phyloP scores from a whole-genome alignment of 2,797 vertebrate species.

The Cyclura pinguis region DNA sequence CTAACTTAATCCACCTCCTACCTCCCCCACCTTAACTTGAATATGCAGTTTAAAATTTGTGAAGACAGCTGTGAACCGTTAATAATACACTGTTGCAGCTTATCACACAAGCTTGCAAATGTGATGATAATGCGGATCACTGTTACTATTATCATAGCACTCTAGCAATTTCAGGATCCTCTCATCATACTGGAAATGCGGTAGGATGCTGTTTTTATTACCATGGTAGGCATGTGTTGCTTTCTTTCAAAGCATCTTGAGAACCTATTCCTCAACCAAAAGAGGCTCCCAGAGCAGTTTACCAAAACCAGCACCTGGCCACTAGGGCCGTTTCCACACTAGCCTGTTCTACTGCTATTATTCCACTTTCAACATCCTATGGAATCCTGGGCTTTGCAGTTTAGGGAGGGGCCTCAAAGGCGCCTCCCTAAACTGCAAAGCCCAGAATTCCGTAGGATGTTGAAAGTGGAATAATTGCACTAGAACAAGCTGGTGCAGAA shows the following conservation, averaged over 20 bases:
- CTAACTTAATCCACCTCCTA: conserved; percentile 45
- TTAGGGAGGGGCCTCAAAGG: too few relatives aligned
- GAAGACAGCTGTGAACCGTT: conserved; percentile 76
- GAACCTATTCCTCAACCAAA: background rate
- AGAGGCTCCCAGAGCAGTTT: background rate
- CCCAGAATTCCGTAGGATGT: too few relatives aligned
- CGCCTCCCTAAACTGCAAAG: too few relatives aligned
- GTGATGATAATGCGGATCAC: conserved; percentile 19
- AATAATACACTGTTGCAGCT: conserved; percentile 59
- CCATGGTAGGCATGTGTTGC: background rate
- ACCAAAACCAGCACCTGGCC: background rate
- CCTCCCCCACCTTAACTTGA: background rate
- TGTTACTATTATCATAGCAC: conserved; percentile 8
- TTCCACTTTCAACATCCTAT: too few relatives aligned
- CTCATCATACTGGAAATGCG: background rate
- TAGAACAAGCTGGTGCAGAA: too few relatives aligned
- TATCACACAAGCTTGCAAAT: conserved; percentile 51
- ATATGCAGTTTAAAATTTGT: conserved; percentile 67
- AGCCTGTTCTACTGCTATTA: too few relatives aligned
- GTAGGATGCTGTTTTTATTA: fast-evolving
- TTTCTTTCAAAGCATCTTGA: background rate
- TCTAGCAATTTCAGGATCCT: fast-evolving
- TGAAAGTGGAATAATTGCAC: too few relatives aligned
- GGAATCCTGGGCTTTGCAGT: too few relatives aligned
- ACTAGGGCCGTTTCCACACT: too few relatives aligned